Evolutionary conservation across 2,888 invertebrate genomes (phyloP).

Genomic region (Frankliniella intonsa): DNA sequence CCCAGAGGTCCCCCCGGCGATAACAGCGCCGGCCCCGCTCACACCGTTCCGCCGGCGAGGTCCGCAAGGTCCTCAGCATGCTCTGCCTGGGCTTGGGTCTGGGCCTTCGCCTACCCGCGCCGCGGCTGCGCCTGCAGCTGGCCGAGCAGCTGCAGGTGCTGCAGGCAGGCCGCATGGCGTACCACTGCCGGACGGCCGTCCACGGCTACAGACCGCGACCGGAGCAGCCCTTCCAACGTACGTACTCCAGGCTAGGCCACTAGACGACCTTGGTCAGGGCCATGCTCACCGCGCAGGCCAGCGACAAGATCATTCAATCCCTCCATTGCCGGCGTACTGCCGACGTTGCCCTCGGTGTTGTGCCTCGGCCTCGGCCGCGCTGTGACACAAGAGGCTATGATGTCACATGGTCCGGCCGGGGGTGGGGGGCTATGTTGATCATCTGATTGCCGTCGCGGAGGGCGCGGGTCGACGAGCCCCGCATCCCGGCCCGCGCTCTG

Average conservation of each 20-base stretch:
- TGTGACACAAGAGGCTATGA: not conserved
- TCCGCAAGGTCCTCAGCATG: not conserved
- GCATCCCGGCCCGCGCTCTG: too few species aligned
- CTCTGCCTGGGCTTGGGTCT: not conserved
- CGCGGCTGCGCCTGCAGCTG: too few species aligned
- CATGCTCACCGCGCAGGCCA: not conserved
- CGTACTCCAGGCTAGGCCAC: not conserved
- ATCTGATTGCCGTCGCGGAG: constrained; percentile 11
- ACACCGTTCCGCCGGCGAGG: too few species aligned
- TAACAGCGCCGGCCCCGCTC: not conserved
- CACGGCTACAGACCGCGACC: constrained; percentile 9
- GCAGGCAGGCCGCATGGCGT: not conserved
- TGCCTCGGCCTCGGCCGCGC: not conserved
- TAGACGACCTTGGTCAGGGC: not conserved
- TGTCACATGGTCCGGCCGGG: not conserved
- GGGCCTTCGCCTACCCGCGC: too few species aligned
- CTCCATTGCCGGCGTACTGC: not conserved
- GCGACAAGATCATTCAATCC: not conserved
- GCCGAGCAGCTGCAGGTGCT: too few species aligned
- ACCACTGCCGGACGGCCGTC: constrained; percentile 6
- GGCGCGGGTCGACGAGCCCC: too few species aligned
- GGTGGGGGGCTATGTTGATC: not conserved
- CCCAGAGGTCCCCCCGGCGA: not conserved
- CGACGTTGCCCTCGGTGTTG: not conserved
- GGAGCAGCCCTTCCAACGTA: not conserved